Evolutionary conservation across 2,888 invertebrate species (phyloP).

Genomic region (Vandiemenella viatica): DNA sequence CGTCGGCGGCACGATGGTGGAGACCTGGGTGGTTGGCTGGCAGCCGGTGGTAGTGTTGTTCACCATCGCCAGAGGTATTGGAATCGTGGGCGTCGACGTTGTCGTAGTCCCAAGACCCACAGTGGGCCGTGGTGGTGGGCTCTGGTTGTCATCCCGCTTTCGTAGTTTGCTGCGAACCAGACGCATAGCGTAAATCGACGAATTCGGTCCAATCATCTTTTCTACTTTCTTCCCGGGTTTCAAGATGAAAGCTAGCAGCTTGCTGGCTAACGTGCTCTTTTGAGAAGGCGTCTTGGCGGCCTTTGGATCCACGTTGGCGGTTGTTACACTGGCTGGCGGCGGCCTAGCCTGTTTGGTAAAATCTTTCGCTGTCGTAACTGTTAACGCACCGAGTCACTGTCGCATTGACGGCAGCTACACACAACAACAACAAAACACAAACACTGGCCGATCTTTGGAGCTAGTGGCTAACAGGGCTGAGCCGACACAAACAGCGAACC

Average conservation of each 20-base stretch:
- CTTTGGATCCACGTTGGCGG: background rate
- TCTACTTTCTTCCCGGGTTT: background rate
- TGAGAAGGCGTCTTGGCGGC: background rate
- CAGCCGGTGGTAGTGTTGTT: no score
- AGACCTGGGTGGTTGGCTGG: slow-evolving; percentile 13
- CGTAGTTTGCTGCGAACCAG: slow-evolving; percentile 82
- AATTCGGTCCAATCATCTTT: slow-evolving; percentile 73
- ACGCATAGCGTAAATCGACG: slow-evolving; percentile 65
- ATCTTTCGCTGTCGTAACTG: no score
- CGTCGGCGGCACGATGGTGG: slow-evolving; percentile 16
- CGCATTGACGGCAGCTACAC: no score
- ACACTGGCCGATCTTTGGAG: background rate
- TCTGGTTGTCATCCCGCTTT: slow-evolving; percentile 59
- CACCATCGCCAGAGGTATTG: no score
- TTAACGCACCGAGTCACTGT: no score
- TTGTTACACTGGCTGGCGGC: background rate
- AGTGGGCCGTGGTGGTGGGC: no score
- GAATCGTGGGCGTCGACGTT: no score
- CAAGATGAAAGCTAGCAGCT: background rate
- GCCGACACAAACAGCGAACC: background rate
- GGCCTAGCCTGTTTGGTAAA: background rate
- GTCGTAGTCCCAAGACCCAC: slow-evolving; percentile 45
- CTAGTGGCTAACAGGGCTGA: background rate
- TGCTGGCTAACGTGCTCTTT: background rate
- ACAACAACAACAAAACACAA: background rate